Base-by-base conservation (phyloP, 1,140 invertebrate species). In the Hylaeus volcanicus region DNA sequence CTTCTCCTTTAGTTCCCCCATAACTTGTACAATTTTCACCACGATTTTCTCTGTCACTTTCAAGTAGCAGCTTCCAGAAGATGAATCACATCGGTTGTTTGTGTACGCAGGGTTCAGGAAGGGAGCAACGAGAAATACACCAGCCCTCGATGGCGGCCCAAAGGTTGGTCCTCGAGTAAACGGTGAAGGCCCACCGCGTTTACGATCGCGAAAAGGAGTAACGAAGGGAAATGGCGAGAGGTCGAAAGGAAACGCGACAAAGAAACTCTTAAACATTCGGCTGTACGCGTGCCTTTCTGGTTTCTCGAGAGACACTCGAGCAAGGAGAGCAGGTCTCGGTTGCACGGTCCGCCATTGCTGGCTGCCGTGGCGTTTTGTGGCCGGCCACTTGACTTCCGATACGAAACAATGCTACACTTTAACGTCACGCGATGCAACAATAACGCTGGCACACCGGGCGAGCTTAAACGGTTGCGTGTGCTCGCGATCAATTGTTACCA, bases 401-500 rank as follows among this genome's bases (percentile, higher is more conserved):
- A 12, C 15, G 71, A 79, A 85, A 85, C 83, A 85, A 85, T 85
- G 81, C 81, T 79, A 79, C 83, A 79, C 75, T 85, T 72, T 73
- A 64, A 39, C 51, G 56, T 26, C 60, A 79, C 60, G 51, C 9
- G 66, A 26, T 63, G 70, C 53, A 68, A 78, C 61, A 77, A 77
- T 77, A 70, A 77, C 55, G 8, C 2, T 4, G 70, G 26, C 0
- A 26, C 53, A n/a, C 6, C 45, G 26, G 37, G 65, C 6, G 39
- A 65, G 74, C 65, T 73, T 74, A 79, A 84, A 82, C 70, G 79
- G 82, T 74, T 11, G 70, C 68, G 51, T 48, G 69, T 51, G 41
- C 60, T 48, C 51, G 65, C 65, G 74, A 55, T 53, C 69, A 39
- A 79, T 74, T 70, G 37, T 82, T 61, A n/a, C 41, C 43, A 48